Conservation (phyloP, 2,888 invertebrate genomes). For the Antheraea yamamai region DNA sequence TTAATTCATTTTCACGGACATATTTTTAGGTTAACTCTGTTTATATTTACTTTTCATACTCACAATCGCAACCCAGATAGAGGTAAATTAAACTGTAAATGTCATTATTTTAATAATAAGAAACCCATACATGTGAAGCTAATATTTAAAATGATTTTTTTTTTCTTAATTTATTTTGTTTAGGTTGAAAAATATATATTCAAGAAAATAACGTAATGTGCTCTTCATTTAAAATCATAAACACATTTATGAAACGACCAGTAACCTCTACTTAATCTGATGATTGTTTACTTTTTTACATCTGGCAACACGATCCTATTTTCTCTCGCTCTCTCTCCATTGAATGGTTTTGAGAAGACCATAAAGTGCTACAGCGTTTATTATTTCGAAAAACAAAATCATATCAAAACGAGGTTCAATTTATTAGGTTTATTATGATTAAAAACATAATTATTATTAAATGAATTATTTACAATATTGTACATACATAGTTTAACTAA, state of each 20-base stretch:
- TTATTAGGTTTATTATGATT: not conserved
- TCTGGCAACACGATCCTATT: not conserved
- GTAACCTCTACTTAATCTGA: too few relatives aligned
- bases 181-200: not conserved
- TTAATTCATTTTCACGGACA: too few relatives aligned
- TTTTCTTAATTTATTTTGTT: too few relatives aligned
- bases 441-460: not conserved
- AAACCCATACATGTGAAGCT: too few relatives aligned
- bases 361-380: not conserved
- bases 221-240: not conserved
- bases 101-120: too few relatives aligned
- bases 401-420: not conserved
- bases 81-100: too few relatives aligned
- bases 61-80: too few relatives aligned
- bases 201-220: not conserved
- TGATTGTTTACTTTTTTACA: not conserved
- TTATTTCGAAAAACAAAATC: not conserved
- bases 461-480: conserved; percentile 1
- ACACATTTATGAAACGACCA: not conserved
- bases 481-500: not conserved
- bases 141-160: too few relatives aligned
- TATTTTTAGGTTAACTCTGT: too few relatives aligned
- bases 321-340: not conserved
- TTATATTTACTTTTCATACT: too few relatives aligned
- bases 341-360: not conserved